These are phyloP conservation scores for Anaspis maculata DNA, from an alignment of 2,888 invertebrate species.

Conservation along the genomic window DNA sequence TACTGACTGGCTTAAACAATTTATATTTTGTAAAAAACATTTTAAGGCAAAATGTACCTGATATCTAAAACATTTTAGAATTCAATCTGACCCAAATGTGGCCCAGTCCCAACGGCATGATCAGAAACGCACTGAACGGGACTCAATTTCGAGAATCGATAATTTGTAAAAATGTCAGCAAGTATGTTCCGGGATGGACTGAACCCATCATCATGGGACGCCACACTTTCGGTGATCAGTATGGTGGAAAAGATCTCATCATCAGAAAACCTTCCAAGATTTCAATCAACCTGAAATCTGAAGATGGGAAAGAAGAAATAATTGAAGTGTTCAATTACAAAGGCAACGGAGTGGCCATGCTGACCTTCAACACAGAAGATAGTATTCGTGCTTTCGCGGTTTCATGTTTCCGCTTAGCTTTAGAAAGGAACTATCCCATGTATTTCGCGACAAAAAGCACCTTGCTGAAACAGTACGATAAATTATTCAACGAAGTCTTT, in stretches of 20 bases:
- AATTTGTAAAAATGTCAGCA: conserved; percentile 70
- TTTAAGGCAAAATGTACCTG: neutral
- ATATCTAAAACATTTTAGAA: conserved; percentile 45
- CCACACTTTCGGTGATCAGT: conserved; percentile 81
- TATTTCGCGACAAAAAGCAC: conserved; percentile 83
- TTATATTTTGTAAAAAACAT: too few species aligned
- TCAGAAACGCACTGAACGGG: conserved; percentile 78
- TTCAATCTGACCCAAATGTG: conserved; percentile 85
- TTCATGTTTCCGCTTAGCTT: conserved; percentile 75
- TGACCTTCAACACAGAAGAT: conserved; percentile 82
- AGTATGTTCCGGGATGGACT: conserved; percentile 76
- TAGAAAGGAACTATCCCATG: conserved; percentile 74
- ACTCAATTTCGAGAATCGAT: conserved; percentile 84
- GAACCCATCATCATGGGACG: conserved; percentile 75
- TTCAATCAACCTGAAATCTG: conserved; percentile 44
- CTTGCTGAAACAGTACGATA: conserved; percentile 75
- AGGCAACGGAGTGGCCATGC: conserved; percentile 63
- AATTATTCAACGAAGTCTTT: conserved; percentile 81
- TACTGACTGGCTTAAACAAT: too few species aligned
- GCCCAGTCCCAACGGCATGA: conserved; percentile 81
- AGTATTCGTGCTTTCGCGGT: conserved; percentile 74
- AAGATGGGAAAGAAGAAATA: conserved; percentile 49
- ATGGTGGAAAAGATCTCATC: conserved; percentile 72
- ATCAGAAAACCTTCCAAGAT: conserved; percentile 30
- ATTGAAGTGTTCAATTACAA: conserved; percentile 57